Evolutionary conservation across 2,888 invertebrate species (phyloP).

Genomic region (Diogma glabrata): DNA sequence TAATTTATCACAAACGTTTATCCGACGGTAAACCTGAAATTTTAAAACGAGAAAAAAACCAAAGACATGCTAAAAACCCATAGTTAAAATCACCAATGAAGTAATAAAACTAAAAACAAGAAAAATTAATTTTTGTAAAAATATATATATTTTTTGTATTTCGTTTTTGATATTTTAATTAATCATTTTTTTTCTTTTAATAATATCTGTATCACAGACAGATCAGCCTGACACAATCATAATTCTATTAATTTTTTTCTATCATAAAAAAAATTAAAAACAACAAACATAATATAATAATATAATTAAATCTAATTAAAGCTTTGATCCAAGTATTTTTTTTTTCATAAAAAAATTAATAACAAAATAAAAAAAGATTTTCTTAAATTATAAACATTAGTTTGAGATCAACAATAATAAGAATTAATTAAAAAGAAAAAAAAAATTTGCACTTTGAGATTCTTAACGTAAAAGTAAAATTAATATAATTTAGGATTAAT

Average conservation of each 20-base stretch:
- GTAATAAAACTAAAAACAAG: conserved; percentile 1
- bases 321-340: neutral
- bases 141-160: conserved; percentile 2
- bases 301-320: conserved; percentile 7
- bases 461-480: too few species aligned
- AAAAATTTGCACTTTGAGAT: conserved; percentile 5
- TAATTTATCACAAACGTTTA: too few species aligned
- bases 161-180: neutral
- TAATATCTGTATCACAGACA: conserved; percentile 5
- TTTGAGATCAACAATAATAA: too few species aligned
- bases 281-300: conserved; percentile 6
- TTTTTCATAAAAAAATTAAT: neutral
- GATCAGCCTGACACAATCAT: conserved; percentile 4
- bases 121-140: conserved; percentile 6
- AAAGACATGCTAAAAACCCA: too few species aligned
- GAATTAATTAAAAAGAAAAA: too few species aligned
- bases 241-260: neutral
- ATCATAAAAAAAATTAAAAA: conserved; percentile 7
- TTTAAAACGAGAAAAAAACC: neutral
- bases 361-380: neutral
- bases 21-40: too few species aligned
- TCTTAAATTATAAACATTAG: neutral
- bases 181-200: neutral
- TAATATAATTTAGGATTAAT: neutral
- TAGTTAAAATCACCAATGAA: too few species aligned